These are phyloP conservation scores for Hippasteria phrygiana DNA, from an alignment of 53 echinoderm and acorn worm genomes.

Conservation along the genomic window DNA sequence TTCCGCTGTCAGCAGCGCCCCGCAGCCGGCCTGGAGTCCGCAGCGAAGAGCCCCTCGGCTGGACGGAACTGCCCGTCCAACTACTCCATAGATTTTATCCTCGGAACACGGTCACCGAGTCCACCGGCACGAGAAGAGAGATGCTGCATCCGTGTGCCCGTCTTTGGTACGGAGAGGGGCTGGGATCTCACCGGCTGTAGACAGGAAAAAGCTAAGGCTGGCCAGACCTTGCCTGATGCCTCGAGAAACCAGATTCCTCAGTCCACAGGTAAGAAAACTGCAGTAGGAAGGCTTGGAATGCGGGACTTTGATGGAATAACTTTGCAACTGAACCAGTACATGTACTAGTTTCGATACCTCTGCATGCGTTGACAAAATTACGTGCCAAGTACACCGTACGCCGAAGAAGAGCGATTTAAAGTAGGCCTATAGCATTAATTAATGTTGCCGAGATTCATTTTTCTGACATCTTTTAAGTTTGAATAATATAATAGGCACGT, in stretches of 20 bases:
- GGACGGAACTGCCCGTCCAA: conserved; percentile 40
- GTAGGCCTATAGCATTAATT: no score
- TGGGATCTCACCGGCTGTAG: not conserved
- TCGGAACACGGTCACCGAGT: conserved; percentile 33
- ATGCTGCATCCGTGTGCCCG: not conserved
- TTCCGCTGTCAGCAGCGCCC: not conserved
- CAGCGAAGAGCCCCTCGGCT: not conserved
- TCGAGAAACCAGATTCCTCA: not conserved
- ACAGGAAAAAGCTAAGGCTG: not conserved
- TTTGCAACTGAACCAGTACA: not conserved
- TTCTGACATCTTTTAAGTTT: no score
- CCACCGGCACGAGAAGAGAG: not conserved
- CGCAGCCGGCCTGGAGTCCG: not conserved
- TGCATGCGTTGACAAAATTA: no score
- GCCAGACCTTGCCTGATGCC: not conserved
- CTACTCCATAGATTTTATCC: conserved; percentile 68
- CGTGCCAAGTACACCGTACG: no score
- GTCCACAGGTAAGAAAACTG: conserved; percentile 13
- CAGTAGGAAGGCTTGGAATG: no score
- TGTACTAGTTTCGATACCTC: no score
- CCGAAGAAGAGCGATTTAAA: no score
- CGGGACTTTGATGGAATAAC: not conserved
- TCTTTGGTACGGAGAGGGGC: not conserved
- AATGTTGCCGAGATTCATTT: no score
- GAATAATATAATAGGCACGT: no score